Evolutionary conservation across 2,113 vertebrate species (phyloP).

Genomic region (Steatornis caripensis): DNA sequence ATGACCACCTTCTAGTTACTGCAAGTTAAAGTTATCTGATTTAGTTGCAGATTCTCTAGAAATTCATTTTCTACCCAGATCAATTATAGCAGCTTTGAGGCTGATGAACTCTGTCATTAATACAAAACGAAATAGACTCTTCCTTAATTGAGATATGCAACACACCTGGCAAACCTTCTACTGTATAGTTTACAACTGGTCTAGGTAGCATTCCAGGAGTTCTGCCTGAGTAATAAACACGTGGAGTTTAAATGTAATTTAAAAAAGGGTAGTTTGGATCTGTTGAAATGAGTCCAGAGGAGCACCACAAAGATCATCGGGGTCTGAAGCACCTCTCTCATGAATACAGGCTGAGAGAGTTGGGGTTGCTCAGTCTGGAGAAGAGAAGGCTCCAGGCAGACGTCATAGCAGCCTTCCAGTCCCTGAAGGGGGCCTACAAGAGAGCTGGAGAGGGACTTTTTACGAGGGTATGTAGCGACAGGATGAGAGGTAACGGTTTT

Average conservation of each 20-base stretch:
- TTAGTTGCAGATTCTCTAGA: not conserved
- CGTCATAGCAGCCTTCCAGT: no score
- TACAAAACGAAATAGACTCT: not conserved
- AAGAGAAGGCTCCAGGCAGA: no score
- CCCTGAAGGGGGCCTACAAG: no score
- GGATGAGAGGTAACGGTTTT: no score
- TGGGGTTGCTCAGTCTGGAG: no score
- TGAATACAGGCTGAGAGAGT: no score
- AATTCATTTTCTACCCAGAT: not conserved
- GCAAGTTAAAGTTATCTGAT: not conserved
- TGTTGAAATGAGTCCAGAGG: no score
- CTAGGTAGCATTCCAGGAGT: not conserved
- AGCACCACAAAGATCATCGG: no score
- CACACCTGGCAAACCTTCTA: not conserved
- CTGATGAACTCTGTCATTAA: not conserved
- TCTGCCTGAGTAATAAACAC: not conserved
- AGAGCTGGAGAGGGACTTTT: no score
- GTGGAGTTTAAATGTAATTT: not conserved
- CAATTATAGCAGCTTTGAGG: not conserved
- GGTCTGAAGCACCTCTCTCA: no score
- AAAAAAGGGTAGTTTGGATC: not conserved
- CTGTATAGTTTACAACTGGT: not conserved
- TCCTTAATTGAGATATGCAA: not conserved
- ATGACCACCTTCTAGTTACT: not conserved
- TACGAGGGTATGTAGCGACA: no score